Evolutionary conservation across 2,113 vertebrate genomes (phyloP).

Genomic region (Phaetusa simplex): DNA sequence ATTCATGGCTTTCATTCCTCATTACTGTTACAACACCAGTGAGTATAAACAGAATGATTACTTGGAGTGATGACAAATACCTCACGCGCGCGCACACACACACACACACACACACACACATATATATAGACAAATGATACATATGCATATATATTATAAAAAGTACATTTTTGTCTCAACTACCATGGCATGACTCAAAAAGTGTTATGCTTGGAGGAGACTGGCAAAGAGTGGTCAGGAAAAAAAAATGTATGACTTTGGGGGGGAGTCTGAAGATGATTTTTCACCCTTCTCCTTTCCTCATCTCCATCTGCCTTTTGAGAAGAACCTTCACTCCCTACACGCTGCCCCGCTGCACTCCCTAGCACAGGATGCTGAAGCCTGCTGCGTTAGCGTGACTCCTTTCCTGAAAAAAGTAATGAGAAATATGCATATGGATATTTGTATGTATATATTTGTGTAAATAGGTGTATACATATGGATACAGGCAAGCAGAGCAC

Average conservation of each 20-base stretch:
- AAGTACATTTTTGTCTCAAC: background rate
- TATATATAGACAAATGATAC: background rate
- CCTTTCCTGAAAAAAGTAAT: background rate
- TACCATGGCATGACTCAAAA: background rate
- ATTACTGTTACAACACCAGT: background rate
- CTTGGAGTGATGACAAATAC: background rate
- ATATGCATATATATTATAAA: background rate
- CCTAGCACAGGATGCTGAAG: background rate
- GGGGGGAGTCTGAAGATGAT: background rate
- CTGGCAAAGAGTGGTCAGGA: background rate
- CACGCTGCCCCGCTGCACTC: fast-evolving
- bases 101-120: background rate
- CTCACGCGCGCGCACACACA: background rate
- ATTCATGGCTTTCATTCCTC: background rate
- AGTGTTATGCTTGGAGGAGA: background rate
- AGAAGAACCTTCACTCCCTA: background rate
- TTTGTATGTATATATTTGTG: background rate
- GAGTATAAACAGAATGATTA: background rate
- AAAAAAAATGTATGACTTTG: background rate
- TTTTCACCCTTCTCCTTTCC: background rate
- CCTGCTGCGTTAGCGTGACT: background rate
- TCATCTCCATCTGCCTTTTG: background rate
- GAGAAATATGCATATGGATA: background rate
- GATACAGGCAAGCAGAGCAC: background rate
- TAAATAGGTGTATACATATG: background rate